These are phyloP conservation scores for Metacarcinus magister DNA, from an alignment of 2,888 invertebrate species.

Conservation along the genomic window DNA sequence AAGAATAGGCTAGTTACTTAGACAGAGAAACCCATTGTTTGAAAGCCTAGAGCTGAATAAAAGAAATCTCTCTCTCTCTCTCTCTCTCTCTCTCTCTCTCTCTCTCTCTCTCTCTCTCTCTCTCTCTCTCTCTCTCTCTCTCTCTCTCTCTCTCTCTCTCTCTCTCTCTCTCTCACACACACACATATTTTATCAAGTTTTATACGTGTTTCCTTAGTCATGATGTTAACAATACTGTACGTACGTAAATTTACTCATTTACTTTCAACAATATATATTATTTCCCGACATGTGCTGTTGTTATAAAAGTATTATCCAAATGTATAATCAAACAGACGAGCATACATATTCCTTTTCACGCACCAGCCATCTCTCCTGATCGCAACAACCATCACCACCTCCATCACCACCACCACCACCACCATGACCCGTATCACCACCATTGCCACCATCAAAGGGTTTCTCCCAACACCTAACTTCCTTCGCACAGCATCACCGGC, in stretches of 20 bases:
- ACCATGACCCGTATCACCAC: background rate
- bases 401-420: slow-evolving; percentile 30
- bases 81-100: background rate
- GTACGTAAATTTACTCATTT: background rate
- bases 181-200: no score
- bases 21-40: background rate
- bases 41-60: background rate
- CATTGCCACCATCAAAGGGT: background rate
- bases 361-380: background rate
- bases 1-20: background rate
- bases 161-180: background rate
- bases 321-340: background rate
- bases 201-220: no score
- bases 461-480: background rate
- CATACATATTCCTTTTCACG: background rate
- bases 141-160: background rate
- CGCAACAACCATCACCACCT: slow-evolving; percentile 23
- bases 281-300: background rate
- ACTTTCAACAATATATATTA: background rate
- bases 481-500: background rate
- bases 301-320: background rate
- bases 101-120: background rate
- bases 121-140: background rate
- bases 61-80: background rate
- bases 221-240: background rate